Evolutionary conservation across 1,140 invertebrate genomes (phyloP).

Genomic region (Drosophila elegans): DNA sequence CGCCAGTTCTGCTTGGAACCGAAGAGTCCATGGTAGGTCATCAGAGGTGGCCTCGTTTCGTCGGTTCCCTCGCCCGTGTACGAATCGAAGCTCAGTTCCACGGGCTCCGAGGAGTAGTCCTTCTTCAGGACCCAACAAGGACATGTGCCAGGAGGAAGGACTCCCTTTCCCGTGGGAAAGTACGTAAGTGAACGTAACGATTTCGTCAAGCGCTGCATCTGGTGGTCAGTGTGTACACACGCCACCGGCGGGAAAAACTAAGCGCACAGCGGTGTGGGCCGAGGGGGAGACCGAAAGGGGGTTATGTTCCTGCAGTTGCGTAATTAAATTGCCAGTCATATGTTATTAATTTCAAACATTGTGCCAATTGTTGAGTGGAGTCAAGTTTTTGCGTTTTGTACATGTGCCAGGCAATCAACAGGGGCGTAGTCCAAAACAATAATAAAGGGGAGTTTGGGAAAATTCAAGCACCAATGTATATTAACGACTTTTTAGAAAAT

Average conservation of each 20-base stretch:
- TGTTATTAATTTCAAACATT: neutral
- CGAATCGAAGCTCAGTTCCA: slow-evolving; percentile 43
- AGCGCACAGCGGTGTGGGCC: neutral
- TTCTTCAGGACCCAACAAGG: neutral
- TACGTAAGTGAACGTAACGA: slow-evolving; percentile 29
- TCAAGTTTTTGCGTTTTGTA: neutral
- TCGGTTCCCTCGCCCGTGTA: slow-evolving; percentile 23
- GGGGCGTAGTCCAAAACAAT: neutral
- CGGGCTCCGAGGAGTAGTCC: slow-evolving; percentile 8
- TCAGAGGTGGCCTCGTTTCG: slow-evolving; percentile 86
- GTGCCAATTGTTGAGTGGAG: neutral
- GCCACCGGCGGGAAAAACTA: slow-evolving; percentile 2
- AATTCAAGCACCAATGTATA: neutral
- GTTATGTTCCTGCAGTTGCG: neutral
- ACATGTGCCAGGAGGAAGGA: neutral
- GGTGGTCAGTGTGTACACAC: slow-evolving; percentile 31
- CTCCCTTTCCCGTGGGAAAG: neutral
- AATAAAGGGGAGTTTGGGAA: neutral
- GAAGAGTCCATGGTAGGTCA: slow-evolving; percentile 94
- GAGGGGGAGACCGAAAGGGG: neutral
- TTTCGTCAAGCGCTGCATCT: slow-evolving; percentile 34
- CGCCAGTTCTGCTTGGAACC: slow-evolving; percentile 95
- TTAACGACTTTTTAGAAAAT: too few species aligned
- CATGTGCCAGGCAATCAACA: slow-evolving; percentile 1
- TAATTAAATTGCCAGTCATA: slow-evolving; percentile 1